A percentile compares a stretch with the other conserved stretches of the same genome.
Conservation (phyloP, 2,113 vertebrate species). For the Misgurnus mizolepis region DNA sequence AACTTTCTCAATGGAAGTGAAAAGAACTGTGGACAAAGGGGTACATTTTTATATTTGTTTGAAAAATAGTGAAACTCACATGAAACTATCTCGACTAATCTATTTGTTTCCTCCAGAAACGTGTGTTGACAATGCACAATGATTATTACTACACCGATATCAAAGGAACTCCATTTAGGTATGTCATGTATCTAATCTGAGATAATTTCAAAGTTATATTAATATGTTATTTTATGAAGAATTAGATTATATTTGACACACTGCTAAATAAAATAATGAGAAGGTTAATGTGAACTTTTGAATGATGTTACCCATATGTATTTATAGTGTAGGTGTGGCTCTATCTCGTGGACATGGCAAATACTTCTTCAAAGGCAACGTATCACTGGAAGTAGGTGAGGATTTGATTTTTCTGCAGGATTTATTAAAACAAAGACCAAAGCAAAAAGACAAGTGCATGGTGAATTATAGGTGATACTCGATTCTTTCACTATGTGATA, state of each 20-base stretch:
- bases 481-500: too few relatives aligned
- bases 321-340: constrained; percentile 90
- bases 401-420: not conserved
- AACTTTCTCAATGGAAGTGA: constrained; percentile 98
- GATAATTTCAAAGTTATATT: too few relatives aligned
- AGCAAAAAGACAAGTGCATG: too few relatives aligned
- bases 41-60: constrained; percentile 65
- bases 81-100: not conserved
- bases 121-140: constrained; percentile 97
- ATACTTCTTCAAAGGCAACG: constrained; percentile 96
- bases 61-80: constrained; percentile 4
- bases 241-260: too few relatives aligned
- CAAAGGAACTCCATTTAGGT: constrained; percentile 98
- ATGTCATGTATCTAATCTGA: constrained; percentile 38
- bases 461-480: too few relatives aligned
- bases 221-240: too few relatives aligned
- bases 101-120: constrained; percentile 78
- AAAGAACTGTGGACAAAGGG: constrained; percentile 97
- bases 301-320: constrained; percentile 51
- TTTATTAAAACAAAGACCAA: not conserved
- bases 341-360: constrained; percentile 96
- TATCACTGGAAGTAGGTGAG: constrained; percentile 92
- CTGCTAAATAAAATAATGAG: too few relatives aligned
- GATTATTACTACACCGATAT: constrained; percentile 99
- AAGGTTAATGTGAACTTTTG: not conserved